Conservation (phyloP, 2,888 invertebrate species). For the Acanthopleura granulata region DNA sequence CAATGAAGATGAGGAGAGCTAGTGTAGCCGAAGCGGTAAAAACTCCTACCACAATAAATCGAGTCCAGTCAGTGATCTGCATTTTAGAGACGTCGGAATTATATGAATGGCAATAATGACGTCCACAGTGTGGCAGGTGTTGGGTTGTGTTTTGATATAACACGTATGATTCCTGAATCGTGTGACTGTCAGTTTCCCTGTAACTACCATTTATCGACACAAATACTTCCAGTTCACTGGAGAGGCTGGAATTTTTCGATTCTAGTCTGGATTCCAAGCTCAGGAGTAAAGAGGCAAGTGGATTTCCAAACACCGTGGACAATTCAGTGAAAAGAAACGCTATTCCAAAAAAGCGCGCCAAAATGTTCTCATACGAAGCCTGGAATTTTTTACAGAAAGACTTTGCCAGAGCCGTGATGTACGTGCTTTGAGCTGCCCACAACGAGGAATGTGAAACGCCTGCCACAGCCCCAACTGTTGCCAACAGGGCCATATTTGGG, state of each 20-base stretch:
- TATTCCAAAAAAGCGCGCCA: conserved; percentile 1
- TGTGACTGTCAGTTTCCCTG: background rate
- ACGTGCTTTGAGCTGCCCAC: conserved; percentile 13
- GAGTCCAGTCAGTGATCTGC: background rate
- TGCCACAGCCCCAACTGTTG: background rate
- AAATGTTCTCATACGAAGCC: background rate
- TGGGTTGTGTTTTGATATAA: background rate
- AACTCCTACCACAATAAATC: background rate
- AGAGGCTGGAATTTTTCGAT: background rate
- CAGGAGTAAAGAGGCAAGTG: background rate
- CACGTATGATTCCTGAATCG: background rate
- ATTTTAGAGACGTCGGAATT: background rate
- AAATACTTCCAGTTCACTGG: background rate
- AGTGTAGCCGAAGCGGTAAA: background rate
- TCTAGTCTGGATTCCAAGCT: background rate
- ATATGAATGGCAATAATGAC: background rate
- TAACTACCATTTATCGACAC: background rate
- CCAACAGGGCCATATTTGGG: background rate
- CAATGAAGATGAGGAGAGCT: background rate
- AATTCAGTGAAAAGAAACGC: background rate
- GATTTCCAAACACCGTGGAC: background rate
- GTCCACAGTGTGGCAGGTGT: background rate
- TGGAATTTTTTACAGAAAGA: background rate
- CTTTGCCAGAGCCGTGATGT: background rate
- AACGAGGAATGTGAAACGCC: background rate